Percentiles rank a stretch among this genome's conserved stretches.
phyloP scores from a whole-genome alignment of 2,888 invertebrate genomes.

The Apomyelois bistriatella region DNA sequence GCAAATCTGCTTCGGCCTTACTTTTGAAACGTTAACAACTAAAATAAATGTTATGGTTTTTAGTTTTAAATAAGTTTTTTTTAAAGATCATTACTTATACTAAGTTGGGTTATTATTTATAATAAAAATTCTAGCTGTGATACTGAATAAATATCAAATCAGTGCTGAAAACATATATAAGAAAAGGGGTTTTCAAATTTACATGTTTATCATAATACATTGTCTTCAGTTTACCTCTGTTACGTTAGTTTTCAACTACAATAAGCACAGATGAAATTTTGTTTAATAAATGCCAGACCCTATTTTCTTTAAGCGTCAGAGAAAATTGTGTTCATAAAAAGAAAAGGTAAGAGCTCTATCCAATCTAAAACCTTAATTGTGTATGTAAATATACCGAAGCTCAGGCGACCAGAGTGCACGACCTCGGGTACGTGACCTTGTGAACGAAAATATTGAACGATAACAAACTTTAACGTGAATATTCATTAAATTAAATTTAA shows the following conservation, averaged over 20 bases:
- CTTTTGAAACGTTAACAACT: background rate
- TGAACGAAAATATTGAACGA: background rate
- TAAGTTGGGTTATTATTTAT: too few species aligned
- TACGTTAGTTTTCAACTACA: background rate
- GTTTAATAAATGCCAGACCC: background rate
- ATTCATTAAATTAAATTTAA: background rate
- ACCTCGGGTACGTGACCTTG: conserved; percentile 40
- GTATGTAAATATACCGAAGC: conserved; percentile 46
- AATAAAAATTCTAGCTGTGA: too few species aligned
- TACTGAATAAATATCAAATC: too few species aligned
- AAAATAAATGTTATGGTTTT: background rate
- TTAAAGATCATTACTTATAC: too few species aligned
- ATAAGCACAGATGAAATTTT: background rate
- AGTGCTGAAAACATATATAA: too few species aligned
- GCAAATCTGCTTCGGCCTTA: background rate
- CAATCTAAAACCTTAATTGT: conserved; percentile 47
- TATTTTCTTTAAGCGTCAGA: background rate
- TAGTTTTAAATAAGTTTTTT: too few species aligned
- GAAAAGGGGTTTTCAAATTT: too few species aligned
- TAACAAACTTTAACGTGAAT: background rate
- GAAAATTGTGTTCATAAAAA: conserved; percentile 8
- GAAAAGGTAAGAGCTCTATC: conserved; percentile 21
- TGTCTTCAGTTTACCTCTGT: too few species aligned
- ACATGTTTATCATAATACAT: too few species aligned
- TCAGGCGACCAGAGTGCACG: conserved; percentile 29